Evolutionary conservation across 2,113 vertebrate genomes (phyloP).

Genomic region (Saguinus midas): DNA sequence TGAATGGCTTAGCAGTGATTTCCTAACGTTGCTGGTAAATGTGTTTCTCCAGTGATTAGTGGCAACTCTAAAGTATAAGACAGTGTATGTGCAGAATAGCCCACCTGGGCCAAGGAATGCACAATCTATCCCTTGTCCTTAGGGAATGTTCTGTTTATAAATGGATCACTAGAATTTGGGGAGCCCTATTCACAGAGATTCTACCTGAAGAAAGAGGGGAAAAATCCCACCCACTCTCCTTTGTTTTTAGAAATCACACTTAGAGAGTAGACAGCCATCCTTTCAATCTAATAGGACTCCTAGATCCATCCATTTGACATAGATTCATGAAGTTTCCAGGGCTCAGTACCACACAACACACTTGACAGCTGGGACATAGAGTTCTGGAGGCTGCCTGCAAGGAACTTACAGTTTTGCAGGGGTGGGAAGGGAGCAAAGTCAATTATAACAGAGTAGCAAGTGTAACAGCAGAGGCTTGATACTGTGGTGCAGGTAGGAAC

Average conservation of each 20-base stretch:
- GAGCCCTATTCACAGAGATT: neutral
- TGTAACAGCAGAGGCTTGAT: neutral
- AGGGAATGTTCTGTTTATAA: neutral
- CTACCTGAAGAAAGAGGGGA: too few species aligned
- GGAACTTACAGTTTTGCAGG: neutral
- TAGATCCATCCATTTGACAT: neutral
- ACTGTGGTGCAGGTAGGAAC: neutral
- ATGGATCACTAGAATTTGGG: neutral
- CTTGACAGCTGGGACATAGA: neutral
- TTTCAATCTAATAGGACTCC: neutral
- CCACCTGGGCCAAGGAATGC: too few species aligned
- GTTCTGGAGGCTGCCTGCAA: neutral
- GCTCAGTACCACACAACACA: neutral
- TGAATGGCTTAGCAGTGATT: neutral
- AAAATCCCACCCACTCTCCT: fast-evolving
- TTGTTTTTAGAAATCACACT: neutral
- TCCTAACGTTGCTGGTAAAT: neutral
- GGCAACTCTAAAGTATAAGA: neutral
- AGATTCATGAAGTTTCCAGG: neutral
- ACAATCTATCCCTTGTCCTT: neutral
- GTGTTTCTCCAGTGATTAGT: neutral
- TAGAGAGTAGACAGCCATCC: neutral
- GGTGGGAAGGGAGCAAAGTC: neutral
- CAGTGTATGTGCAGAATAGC: neutral
- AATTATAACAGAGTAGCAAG: neutral